Conservation (phyloP, 2,888 invertebrate species). For the Thysanoteuthis rhombus region DNA sequence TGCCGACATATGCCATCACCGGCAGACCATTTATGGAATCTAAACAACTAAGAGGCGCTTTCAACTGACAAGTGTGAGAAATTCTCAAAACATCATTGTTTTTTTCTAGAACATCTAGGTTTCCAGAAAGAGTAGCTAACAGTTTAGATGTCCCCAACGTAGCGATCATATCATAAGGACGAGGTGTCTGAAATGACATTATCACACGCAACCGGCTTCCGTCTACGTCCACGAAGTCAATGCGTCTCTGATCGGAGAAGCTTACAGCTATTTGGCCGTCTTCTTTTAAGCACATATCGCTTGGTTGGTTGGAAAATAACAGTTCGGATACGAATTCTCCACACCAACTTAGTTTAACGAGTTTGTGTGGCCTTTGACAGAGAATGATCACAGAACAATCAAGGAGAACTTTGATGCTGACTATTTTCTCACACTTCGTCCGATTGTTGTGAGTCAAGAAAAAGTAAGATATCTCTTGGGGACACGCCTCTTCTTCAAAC, state of each 20-base stretch:
- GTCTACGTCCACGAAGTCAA: background rate
- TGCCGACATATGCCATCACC: background rate
- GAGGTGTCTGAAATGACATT: background rate
- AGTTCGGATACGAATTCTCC: background rate
- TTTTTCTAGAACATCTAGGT: background rate
- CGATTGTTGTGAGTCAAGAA: background rate
- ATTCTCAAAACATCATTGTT: background rate
- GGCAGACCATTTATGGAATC: background rate
- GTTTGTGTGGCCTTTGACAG: background rate
- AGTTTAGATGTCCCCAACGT: background rate
- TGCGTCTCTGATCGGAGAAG: background rate
- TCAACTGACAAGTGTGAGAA: background rate
- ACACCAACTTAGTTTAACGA: background rate
- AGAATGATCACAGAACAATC: background rate
- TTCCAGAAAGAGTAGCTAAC: background rate
- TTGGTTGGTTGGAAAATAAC: background rate
- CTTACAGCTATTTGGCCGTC: background rate
- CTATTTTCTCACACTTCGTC: background rate
- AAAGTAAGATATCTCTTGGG: background rate
- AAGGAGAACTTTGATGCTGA: background rate
- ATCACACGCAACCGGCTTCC: background rate
- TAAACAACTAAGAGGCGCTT: background rate
- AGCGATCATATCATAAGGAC: background rate
- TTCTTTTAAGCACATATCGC: background rate
- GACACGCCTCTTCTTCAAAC: background rate